Evolutionary conservation across 2,888 invertebrate species (phyloP).

Genomic region (Apomyelois bistriatella): DNA sequence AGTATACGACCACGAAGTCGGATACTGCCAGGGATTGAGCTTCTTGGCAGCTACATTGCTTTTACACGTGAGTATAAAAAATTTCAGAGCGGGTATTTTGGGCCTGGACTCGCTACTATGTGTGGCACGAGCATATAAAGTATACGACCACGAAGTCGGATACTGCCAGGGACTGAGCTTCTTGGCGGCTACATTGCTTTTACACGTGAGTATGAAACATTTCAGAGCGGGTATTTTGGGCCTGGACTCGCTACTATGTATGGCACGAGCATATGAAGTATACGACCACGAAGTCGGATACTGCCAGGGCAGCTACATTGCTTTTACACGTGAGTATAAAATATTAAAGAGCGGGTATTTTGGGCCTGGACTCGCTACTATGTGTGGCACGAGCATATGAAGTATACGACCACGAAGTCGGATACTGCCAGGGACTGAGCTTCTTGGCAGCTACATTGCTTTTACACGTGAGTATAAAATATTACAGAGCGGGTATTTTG

Average conservation of each 20-base stretch:
- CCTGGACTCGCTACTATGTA: constrained; percentile 96
- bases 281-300: constrained; percentile 99
- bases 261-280: constrained; percentile 98
- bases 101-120: constrained; percentile 92
- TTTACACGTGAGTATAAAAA: constrained; percentile 88
- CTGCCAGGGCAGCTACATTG: constrained; percentile 98
- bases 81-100: not conserved
- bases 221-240: constrained; percentile 95
- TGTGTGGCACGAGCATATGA: constrained; percentile 98
- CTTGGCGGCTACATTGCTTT: constrained; percentile 94
- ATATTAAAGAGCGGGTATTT: constrained; percentile 93
- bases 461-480: constrained; percentile 88
- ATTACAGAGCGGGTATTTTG: constrained; percentile 40
- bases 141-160: constrained; percentile 98
- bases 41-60: constrained; percentile 97
- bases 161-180: constrained; percentile 99
- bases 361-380: constrained; percentile 97
- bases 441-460: constrained; percentile 97
- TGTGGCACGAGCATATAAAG: constrained; percentile 98
- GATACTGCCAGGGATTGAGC: constrained; percentile 99
- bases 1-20: constrained; percentile 97
- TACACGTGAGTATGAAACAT: constrained; percentile 91
- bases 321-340: constrained; percentile 91
- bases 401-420: constrained; percentile 97
- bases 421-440: constrained; percentile 99